Conservation (phyloP, 2,888 invertebrate genomes). For the Choreutis nemorana region DNA sequence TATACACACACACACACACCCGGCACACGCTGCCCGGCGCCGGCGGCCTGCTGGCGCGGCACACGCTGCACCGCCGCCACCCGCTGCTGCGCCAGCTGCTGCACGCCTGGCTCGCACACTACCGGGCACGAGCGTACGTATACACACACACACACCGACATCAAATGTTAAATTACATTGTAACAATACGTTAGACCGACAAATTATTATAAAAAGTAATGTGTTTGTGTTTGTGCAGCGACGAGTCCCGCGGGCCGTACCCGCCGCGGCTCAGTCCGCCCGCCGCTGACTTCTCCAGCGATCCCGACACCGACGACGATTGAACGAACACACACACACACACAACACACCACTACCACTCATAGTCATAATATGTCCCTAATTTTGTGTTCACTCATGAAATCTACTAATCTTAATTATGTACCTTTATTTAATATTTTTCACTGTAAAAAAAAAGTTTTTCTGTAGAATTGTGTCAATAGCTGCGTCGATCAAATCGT, state of each 20-base stretch:
- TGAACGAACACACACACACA: conserved; percentile 36
- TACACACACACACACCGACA: conserved; percentile 70
- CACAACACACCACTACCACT: conserved; percentile 2
- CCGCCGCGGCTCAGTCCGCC: conserved; percentile 68
- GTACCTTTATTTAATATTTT: conserved; percentile 1
- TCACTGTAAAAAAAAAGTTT: too few species aligned
- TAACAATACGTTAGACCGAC: background rate
- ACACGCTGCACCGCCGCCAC: conserved; percentile 25
- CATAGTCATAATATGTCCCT: conserved; percentile 1
- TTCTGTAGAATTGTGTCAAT: too few species aligned
- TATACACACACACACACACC: too few species aligned
- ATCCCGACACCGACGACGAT: conserved; percentile 93
- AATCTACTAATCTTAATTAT: too few species aligned
- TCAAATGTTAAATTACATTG: background rate
- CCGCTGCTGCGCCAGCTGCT: conserved; percentile 25
- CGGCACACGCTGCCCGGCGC: too few species aligned
- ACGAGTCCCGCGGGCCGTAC: conserved; percentile 76
- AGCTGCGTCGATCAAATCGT: too few species aligned
- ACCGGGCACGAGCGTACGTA: background rate
- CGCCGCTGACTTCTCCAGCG: conserved; percentile 82
- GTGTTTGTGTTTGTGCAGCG: conserved; percentile 49
- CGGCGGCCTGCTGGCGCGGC: conserved; percentile 85
- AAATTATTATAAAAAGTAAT: background rate
- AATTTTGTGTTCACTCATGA: background rate
- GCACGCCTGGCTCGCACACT: conserved; percentile 49